Conservation (phyloP, 2,797 vertebrate species). For the Protosalanx chinensis region DNA sequence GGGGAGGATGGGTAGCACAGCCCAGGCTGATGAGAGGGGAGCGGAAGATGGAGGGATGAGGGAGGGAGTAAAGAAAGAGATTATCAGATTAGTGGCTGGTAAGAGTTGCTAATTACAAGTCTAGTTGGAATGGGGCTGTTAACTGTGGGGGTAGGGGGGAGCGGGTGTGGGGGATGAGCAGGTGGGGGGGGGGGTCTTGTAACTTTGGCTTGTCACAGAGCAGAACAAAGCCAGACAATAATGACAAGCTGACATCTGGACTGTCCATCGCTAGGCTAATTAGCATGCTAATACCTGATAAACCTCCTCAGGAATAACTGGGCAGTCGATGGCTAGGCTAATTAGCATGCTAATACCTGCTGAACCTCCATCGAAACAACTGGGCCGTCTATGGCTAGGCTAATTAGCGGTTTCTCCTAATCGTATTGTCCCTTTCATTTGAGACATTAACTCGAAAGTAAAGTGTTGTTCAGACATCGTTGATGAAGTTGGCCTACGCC, state of each 20-base stretch:
- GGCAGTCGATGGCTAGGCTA: neutral
- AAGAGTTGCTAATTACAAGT: constrained; percentile 79
- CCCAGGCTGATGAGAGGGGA: neutral
- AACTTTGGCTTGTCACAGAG: neutral
- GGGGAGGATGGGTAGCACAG: no score
- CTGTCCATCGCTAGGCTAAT: no score
- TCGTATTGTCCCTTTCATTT: no score
- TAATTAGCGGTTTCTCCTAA: neutral
- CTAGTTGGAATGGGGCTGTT: constrained; percentile 17
- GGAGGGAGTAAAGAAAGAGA: constrained; percentile 27
- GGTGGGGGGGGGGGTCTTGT: neutral
- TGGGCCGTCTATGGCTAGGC: neutral
- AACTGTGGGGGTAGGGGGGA: neutral
- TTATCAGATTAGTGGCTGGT: constrained; percentile 81
- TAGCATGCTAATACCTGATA: no score
- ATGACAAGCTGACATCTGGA: neutral
- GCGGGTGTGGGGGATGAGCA: no score
- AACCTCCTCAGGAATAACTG: no score
- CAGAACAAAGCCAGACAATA: neutral
- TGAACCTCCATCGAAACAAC: neutral
- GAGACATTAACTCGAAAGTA: no score
- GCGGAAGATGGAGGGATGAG: constrained; percentile 51
- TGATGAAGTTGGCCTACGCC: no score
- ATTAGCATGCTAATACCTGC: neutral
- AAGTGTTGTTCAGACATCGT: no score